A percentile compares a stretch with the other conserved stretches of the same genome.
Evolutionary conservation across 2,113 vertebrate species (phyloP).

Genomic region (Myotis yumanensis): DNA sequence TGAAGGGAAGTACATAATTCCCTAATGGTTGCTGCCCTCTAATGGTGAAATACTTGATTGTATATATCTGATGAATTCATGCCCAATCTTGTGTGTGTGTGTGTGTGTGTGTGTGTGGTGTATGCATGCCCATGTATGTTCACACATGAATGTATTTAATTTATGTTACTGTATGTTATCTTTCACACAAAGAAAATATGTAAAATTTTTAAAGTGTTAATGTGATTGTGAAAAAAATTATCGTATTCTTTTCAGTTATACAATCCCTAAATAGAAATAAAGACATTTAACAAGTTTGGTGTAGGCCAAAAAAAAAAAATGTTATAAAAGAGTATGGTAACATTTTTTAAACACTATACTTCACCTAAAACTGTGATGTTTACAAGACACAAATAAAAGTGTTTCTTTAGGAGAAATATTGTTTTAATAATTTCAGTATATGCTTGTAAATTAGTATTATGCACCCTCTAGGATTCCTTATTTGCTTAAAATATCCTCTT

Average conservation of each 20-base stretch:
- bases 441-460: neutral
- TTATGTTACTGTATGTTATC: neutral
- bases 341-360: neutral
- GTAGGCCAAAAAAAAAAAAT: neutral
- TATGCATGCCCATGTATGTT: neutral
- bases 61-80: neutral
- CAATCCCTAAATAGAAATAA: neutral
- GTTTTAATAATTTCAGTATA: neutral
- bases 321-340: neutral
- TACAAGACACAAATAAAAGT: neutral
- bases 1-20: neutral
- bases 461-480: neutral
- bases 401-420: neutral
- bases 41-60: slow-evolving; percentile 46
- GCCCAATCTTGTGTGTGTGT: neutral
- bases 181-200: neutral
- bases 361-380: neutral
- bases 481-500: slow-evolving; percentile 1
- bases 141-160: neutral
- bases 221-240: neutral
- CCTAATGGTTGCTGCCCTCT: slow-evolving; percentile 84
- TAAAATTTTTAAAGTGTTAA: neutral
- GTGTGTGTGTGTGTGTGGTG: neutral
- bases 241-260: neutral
- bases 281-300: neutral